These are phyloP conservation scores for Agrotis puta DNA, from an alignment of 2,888 invertebrate genomes.

Conservation along the genomic window DNA sequence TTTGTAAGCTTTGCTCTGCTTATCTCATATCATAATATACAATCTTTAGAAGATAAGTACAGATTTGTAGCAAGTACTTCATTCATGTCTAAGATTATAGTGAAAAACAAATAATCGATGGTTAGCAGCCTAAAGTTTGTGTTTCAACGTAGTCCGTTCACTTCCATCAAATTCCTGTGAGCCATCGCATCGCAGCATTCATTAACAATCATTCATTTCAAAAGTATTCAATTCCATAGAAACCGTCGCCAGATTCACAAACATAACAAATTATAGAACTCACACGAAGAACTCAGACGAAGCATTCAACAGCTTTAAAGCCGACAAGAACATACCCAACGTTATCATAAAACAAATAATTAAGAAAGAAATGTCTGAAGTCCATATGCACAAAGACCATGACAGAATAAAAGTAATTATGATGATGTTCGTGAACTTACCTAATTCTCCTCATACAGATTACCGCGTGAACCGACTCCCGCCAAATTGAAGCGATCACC, in stretches of 20 bases:
- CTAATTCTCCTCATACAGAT: constrained; percentile 75
- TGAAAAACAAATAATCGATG: not conserved
- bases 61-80: constrained; percentile 4
- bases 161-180: not conserved
- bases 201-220: not conserved
- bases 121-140: not conserved
- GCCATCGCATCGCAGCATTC: not conserved
- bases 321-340: constrained; percentile 3
- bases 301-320: not conserved
- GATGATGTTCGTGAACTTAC: constrained; percentile 76
- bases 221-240: not conserved
- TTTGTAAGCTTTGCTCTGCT: not conserved
- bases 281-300: constrained; percentile 7
- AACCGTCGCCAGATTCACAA: not conserved
- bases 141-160: not conserved
- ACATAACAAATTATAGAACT: not conserved
- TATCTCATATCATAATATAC: not conserved
- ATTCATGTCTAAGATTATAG: not conserved
- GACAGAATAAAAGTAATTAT: constrained; percentile 46
- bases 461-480: constrained; percentile 78
- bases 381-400: not conserved
- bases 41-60: not conserved
- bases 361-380: not conserved
- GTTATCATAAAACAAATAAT: not conserved
- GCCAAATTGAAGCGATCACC: constrained; percentile 85